Percentiles rank a stretch among this genome's conserved stretches.
Evolutionary conservation across 2,888 invertebrate species (phyloP).

Genomic region (Encarsia formosa): DNA sequence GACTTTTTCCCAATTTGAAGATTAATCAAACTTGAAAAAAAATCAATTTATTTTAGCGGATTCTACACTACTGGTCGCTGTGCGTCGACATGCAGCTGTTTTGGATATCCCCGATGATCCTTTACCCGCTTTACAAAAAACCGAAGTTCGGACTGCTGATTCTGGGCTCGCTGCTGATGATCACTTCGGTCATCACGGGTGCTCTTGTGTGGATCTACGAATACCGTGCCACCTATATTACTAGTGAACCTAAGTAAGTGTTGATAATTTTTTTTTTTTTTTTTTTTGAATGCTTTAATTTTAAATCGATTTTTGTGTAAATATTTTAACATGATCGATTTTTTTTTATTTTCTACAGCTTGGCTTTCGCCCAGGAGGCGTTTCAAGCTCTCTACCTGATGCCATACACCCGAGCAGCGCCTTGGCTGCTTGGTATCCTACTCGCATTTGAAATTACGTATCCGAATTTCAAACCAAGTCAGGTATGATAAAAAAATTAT

Average conservation of each 20-base stretch:
- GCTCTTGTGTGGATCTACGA: constrained; percentile 45
- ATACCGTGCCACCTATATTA: too few species aligned
- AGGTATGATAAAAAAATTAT: not conserved
- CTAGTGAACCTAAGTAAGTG: too few species aligned
- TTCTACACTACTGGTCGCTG: constrained; percentile 59
- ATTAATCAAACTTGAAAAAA: not conserved
- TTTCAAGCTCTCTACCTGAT: constrained; percentile 18
- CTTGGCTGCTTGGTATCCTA: constrained; percentile 26
- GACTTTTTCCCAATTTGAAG: too few species aligned
- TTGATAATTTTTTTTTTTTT: too few species aligned
- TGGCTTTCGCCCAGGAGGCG: not conserved
- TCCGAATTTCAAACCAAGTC: constrained; percentile 28
- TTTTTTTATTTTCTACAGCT: not conserved
- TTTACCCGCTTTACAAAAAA: constrained; percentile 52
- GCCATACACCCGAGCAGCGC: constrained; percentile 21
- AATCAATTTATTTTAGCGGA: constrained; percentile 45
- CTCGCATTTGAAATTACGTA: constrained; percentile 29
- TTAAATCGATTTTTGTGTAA: too few species aligned
- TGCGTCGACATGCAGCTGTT: constrained; percentile 59
- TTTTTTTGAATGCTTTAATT: too few species aligned
- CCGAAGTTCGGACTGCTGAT: constrained; percentile 44
- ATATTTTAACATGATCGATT: too few species aligned
- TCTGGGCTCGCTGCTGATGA: constrained; percentile 34
- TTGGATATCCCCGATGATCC: constrained; percentile 55
- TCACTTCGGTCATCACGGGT: constrained; percentile 41